Base-by-base conservation (phyloP, 2,113 vertebrate genomes). In the Camarhynchus parvulus region DNA sequence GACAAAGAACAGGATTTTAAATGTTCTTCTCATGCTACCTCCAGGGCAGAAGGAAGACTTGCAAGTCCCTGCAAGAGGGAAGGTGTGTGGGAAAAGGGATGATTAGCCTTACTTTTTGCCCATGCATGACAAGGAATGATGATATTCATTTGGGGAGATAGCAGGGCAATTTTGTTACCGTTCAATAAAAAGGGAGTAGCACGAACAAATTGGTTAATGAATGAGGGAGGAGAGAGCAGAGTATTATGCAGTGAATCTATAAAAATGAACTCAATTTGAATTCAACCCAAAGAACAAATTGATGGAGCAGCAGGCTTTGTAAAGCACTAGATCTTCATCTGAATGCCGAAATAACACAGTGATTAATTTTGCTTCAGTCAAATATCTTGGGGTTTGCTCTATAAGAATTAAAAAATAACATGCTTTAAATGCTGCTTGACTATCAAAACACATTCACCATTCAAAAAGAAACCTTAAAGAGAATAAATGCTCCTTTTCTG, bases 221-320 rank as follows among this genome's bases (percentile, higher is more conserved):
- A 96, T 75, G 89, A 94, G 81, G 96, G 90, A 95, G 82, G 88
- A 85, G 90, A 95, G 92, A 87, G 87, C 18, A 78, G 47, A 90
- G 85, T 22, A 95, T 88, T 93, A 95, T 79, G 89, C 83, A 79
- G 84, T 14, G 82, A 94, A 96, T 95, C 94, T 81, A 94, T 94
- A 96, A 97, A 97, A 94, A 96, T 93, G 77, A 93, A 95, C 95
- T 96, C 95, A 70, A 94, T 96, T 93, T 95, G 92, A 96, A 95
- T 92, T 83, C 90, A 88, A 89, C 85, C 83, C 78, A 77, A 96
- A 82, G 90, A 93, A 87, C 90, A 96, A 96, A 96, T 87, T 93
- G 92, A 91, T 87, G 94, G 89, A 96, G 95, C 92, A 89, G 94
- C 83, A 87, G 87, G 68, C 76, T 96, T 92, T 94, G 93, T 90